Percentiles rank a stretch among this genome's conserved stretches.
These are phyloP conservation scores for Lottia scabra DNA, from an alignment of 2,888 invertebrate genomes.

Conservation along the genomic window DNA sequence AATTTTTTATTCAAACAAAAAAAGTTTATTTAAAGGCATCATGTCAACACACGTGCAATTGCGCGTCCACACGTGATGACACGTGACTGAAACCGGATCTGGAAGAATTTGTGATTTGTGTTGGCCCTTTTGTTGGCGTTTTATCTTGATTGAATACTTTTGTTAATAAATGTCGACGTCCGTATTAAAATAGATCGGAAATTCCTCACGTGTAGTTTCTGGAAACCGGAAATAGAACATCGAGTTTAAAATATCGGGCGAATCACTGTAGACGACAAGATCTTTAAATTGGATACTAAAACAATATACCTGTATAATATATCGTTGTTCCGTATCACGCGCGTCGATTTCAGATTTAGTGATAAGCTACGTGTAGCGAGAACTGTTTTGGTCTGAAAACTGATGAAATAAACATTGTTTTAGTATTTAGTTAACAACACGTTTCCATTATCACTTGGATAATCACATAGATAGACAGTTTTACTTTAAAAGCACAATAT, in stretches of 20 bases:
- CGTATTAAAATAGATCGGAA: slow-evolving; percentile 2
- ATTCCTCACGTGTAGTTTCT: neutral
- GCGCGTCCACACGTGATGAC: neutral
- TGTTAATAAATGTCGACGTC: slow-evolving; percentile 3
- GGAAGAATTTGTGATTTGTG: slow-evolving; percentile 4
- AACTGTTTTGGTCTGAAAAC: no score
- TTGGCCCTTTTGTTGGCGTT: neutral
- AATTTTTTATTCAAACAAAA: no score
- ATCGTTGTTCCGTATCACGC: neutral
- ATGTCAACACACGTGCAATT: neutral
- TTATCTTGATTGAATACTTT: slow-evolving; percentile 7
- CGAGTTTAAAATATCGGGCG: neutral
- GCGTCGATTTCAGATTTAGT: no score
- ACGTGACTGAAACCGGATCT: neutral
- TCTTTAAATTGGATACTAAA: neutral
- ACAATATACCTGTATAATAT: slow-evolving; percentile 6
- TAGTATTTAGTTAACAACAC: no score
- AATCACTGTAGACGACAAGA: neutral
- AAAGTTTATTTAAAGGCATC: no score
- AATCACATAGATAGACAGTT: no score
- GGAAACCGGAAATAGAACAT: neutral
- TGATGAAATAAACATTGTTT: no score
- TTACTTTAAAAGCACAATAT: no score
- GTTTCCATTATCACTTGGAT: no score
- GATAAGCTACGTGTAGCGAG: no score